These are phyloP conservation scores for Himalopsyche japonica DNA, from an alignment of 2,888 invertebrate genomes.

Conservation along the genomic window DNA sequence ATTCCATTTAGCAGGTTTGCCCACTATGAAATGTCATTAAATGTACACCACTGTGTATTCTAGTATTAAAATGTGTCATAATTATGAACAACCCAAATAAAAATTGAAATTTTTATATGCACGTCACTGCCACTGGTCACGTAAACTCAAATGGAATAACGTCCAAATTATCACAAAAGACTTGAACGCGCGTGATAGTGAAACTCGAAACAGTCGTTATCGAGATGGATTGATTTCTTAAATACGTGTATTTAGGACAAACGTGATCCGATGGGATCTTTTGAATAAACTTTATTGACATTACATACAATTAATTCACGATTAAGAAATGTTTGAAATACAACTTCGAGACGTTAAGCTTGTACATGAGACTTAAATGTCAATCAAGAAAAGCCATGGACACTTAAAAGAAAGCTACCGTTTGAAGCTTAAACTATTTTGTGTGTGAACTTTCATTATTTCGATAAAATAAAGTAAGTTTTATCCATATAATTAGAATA, in stretches of 20 bases:
- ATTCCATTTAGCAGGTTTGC: too few species aligned
- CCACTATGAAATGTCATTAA: too few species aligned
- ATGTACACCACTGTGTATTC: too few species aligned
- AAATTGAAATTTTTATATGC: neutral
- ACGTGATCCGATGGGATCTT: neutral
- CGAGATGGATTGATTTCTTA: neutral
- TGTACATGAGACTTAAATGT: neutral
- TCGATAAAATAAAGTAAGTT: too few species aligned
- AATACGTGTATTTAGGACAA: neutral
- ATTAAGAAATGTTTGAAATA: neutral
- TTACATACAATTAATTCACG: neutral
- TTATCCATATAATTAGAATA: too few species aligned
- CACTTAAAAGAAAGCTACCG: neutral
- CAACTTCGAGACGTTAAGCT: neutral
- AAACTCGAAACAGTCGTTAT: neutral
- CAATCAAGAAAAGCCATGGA: neutral
- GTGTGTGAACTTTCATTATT: too few species aligned
- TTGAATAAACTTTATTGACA: neutral
- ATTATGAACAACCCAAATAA: too few species aligned
- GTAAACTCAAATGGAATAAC: neutral
- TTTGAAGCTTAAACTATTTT: neutral
- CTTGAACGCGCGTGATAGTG: neutral
- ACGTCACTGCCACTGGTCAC: neutral
- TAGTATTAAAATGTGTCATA: too few species aligned
- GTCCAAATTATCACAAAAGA: neutral